These are phyloP conservation scores for Henricia sp. DNA, from an alignment of 53 echinoderm and acorn worm species.

Conservation along the genomic window DNA sequence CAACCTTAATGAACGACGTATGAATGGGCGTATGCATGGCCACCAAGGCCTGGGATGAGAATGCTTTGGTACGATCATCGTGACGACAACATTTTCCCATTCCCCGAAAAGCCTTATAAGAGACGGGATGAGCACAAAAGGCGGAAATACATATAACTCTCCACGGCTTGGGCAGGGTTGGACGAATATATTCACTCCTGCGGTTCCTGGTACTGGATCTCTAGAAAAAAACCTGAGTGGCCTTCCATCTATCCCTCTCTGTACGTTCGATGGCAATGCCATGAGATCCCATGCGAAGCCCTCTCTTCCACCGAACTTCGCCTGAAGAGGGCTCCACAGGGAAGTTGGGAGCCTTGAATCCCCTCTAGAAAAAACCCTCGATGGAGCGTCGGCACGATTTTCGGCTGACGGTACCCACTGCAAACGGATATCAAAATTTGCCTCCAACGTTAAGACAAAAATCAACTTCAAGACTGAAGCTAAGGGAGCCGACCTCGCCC, in stretches of 20 bases:
- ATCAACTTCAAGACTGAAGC: no score
- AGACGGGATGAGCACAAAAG: neutral
- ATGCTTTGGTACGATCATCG: slow-evolving; percentile 21
- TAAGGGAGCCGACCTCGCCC: neutral
- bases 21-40: neutral
- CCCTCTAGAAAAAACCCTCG: neutral
- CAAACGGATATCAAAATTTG: no score
- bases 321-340: neutral
- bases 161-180: neutral
- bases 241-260: neutral
- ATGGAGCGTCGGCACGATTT: neutral
- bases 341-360: neutral
- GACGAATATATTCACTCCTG: neutral
- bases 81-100: slow-evolving; percentile 14
- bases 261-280: neutral
- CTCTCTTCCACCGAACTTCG: neutral
- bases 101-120: slow-evolving; percentile 1
- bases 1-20: neutral
- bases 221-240: neutral
- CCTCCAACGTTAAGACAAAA: no score
- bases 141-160: neutral
- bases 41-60: slow-evolving; percentile 25
- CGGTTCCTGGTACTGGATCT: neutral
- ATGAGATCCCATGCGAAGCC: neutral
- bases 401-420: neutral